Evolutionary conservation across 1,140 invertebrate genomes (phyloP).

Genomic region (Centruroides sculpturatus): DNA sequence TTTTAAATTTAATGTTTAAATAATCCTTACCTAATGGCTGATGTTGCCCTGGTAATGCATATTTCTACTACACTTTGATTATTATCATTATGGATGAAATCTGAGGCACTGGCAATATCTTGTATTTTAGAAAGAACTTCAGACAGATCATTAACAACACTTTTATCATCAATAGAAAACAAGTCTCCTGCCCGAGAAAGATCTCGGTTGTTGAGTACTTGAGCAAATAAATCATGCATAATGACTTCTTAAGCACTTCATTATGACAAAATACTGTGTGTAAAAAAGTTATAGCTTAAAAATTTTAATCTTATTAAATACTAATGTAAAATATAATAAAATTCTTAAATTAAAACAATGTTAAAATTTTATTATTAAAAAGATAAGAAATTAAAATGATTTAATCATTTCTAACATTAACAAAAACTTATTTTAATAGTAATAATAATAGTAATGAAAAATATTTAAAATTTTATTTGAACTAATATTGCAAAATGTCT

Average conservation of each 20-base stretch:
- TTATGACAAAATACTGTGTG: too few species aligned
- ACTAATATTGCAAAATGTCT: too few species aligned
- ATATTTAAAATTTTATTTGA: too few species aligned
- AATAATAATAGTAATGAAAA: too few species aligned
- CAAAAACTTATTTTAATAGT: too few species aligned
- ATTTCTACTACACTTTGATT: slow-evolving; percentile 89
- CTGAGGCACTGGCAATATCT: slow-evolving; percentile 57
- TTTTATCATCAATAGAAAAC: slow-evolving; percentile 68
- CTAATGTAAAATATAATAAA: too few species aligned
- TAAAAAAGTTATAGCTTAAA: too few species aligned
- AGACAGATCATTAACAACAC: slow-evolving; percentile 69
- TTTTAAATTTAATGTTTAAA: background rate
- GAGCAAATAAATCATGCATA: slow-evolving; percentile 78
- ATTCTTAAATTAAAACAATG: too few species aligned
- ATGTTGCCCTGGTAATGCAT: slow-evolving; percentile 71
- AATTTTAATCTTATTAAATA: too few species aligned
- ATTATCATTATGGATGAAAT: slow-evolving; percentile 71
- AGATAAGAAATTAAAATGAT: too few species aligned
- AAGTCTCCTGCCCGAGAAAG: slow-evolving; percentile 74
- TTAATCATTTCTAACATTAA: too few species aligned
- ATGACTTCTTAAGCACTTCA: slow-evolving; percentile 20
- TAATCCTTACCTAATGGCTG: slow-evolving; percentile 49
- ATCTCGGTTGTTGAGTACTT: slow-evolving; percentile 71
- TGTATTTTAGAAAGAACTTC: slow-evolving; percentile 62
- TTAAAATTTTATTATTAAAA: too few species aligned